phyloP scores from a whole-genome alignment of 2,888 invertebrate species.

The Schizaphis graminum region DNA sequence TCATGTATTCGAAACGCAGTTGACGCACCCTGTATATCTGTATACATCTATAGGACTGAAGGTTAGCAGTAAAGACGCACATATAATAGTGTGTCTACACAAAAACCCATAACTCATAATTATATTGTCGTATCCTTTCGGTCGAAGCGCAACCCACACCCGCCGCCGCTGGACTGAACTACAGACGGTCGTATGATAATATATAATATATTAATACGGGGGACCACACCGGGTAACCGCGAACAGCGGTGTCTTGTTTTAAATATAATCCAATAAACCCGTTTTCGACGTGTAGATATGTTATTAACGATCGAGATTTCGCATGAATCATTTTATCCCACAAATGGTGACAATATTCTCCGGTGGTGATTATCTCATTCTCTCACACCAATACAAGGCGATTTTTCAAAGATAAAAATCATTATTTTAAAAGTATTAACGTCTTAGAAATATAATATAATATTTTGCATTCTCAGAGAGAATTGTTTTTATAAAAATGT shows the following conservation, averaged over 20 bases:
- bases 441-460: background rate
- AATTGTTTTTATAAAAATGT: background rate
- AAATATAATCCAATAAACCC: conserved; percentile 41
- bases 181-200: background rate
- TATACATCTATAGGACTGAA: background rate
- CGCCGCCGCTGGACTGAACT: background rate
- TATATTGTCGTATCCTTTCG: conserved; percentile 11
- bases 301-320: conserved; percentile 43
- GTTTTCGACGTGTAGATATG: conserved; percentile 10
- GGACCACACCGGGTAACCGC: conserved; percentile 18
- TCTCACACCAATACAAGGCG: background rate
- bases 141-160: background rate
- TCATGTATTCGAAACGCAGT: background rate
- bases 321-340: conserved; percentile 17
- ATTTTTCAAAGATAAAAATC: background rate
- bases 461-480: background rate
- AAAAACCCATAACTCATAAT: conserved; percentile 32
- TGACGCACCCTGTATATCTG: background rate
- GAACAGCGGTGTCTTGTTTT: background rate
- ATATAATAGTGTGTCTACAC: background rate
- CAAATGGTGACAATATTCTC: background rate
- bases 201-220: background rate
- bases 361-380: background rate
- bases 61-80: background rate
- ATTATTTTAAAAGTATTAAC: background rate